phyloP scores from a whole-genome alignment of 2,113 vertebrate genomes.

The Suricata suricatta region DNA sequence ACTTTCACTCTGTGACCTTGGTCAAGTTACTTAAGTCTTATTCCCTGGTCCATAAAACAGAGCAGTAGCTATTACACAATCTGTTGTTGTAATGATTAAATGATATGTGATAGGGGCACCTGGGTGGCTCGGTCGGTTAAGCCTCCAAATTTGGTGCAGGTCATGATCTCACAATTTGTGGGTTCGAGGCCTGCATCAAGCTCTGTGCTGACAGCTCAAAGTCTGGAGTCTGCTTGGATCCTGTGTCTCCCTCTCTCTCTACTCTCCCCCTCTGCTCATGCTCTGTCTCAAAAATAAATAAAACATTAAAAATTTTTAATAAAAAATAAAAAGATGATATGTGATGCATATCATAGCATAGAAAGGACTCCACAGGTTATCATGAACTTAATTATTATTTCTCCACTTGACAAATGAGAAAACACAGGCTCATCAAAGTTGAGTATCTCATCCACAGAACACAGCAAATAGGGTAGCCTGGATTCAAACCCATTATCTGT shows the following conservation, averaged over 20 bases:
- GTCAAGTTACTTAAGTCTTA: background rate
- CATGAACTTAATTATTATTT: background rate
- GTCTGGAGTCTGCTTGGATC: too few relatives aligned
- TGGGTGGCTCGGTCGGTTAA: too few relatives aligned
- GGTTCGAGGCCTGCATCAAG: too few relatives aligned
- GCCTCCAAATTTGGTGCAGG: too few relatives aligned
- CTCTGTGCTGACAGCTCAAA: too few relatives aligned
- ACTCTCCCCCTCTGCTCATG: too few relatives aligned
- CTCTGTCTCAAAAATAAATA: too few relatives aligned
- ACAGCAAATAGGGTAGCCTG: background rate
- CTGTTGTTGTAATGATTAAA: background rate
- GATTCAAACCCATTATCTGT: background rate
- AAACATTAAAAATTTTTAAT: too few relatives aligned
- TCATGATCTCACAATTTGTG: too few relatives aligned
- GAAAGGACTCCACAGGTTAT: background rate
- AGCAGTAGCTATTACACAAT: background rate
- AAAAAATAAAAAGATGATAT: background rate
- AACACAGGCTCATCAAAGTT: background rate
- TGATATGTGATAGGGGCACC: background rate
- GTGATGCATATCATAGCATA: background rate
- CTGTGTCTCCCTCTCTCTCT: too few relatives aligned
- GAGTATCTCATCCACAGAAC: background rate
- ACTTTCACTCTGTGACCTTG: background rate
- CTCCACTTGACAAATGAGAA: background rate
- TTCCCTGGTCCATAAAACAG: background rate